phyloP scores from a whole-genome alignment of 2,113 vertebrate genomes.

The Brachirus orientalis region DNA sequence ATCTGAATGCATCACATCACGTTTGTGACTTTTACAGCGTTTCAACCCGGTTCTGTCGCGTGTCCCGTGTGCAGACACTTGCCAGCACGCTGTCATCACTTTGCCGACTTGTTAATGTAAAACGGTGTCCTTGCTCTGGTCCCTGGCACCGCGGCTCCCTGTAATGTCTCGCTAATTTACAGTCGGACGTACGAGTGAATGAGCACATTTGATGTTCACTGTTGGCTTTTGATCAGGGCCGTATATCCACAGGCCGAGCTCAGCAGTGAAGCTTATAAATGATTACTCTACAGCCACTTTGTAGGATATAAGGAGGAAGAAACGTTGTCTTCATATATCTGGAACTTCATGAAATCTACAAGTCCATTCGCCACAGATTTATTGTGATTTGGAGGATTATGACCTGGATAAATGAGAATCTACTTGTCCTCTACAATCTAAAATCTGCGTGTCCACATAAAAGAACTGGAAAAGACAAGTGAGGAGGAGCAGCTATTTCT shows the following conservation, averaged over 20 bases:
- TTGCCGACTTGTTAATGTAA: slow-evolving; percentile 54
- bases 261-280: slow-evolving; percentile 49
- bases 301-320: slow-evolving; percentile 42
- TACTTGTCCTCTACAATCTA: no score
- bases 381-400: no score
- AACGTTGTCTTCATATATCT: not conserved
- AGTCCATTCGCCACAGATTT: no score
- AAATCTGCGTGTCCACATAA: no score
- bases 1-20: slow-evolving; percentile 7
- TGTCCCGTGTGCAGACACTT: slow-evolving; percentile 26
- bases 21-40: slow-evolving; percentile 14
- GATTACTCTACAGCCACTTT: slow-evolving; percentile 59
- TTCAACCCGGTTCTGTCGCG: slow-evolving; percentile 12
- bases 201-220: slow-evolving; percentile 54
- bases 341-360: no score
- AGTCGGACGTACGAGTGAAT: slow-evolving; percentile 58
- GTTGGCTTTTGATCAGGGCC: slow-evolving; percentile 63
- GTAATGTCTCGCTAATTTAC: slow-evolving; percentile 54
- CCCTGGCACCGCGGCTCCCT: slow-evolving; percentile 32
- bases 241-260: slow-evolving; percentile 59
- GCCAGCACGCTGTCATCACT: slow-evolving; percentile 62
- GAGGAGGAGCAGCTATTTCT: no score
- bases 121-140: slow-evolving; percentile 24
- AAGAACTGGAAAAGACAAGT: no score
- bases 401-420: no score